These are phyloP conservation scores for Gryon sp. DNA, from an alignment of 1,140 invertebrate genomes.

Conservation along the genomic window DNA sequence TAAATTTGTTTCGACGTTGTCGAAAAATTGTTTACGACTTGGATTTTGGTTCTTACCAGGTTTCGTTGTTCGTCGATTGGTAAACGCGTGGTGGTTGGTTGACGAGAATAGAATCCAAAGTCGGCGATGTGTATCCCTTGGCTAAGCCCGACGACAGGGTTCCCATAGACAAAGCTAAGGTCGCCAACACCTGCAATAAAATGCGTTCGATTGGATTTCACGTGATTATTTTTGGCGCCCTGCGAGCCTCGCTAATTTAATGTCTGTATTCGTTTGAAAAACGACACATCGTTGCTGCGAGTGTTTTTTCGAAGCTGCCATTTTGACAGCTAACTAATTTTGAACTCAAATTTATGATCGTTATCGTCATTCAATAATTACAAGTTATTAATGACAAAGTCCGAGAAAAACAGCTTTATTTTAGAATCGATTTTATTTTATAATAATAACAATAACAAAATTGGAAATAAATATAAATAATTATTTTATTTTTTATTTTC, in stretches of 20 bases:
- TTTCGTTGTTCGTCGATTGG: constrained; percentile 73
- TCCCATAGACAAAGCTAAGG: constrained; percentile 88
- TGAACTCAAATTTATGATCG: too few relatives aligned
- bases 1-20: not conserved
- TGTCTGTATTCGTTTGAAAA: constrained; percentile 6
- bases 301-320: too few relatives aligned
- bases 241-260: constrained; percentile 7
- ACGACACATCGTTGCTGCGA: too few relatives aligned
- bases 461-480: too few relatives aligned
- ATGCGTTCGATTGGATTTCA: constrained; percentile 29
- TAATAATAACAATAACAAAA: too few relatives aligned
- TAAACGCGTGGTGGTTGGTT: constrained; percentile 75
- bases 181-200: constrained; percentile 85
- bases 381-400: too few relatives aligned
- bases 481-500: too few relatives aligned
- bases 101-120: constrained; percentile 89
- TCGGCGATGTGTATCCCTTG: constrained; percentile 91
- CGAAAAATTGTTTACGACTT: too few relatives aligned
- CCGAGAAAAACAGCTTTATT: too few relatives aligned
- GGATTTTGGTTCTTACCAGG: constrained; percentile 73
- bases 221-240: constrained; percentile 25
- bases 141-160: constrained; percentile 89
- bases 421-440: too few relatives aligned
- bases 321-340: not conserved
- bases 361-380: too few relatives aligned